phyloP scores from a whole-genome alignment of 2,888 invertebrate species.

The Aelia acuminata region DNA sequence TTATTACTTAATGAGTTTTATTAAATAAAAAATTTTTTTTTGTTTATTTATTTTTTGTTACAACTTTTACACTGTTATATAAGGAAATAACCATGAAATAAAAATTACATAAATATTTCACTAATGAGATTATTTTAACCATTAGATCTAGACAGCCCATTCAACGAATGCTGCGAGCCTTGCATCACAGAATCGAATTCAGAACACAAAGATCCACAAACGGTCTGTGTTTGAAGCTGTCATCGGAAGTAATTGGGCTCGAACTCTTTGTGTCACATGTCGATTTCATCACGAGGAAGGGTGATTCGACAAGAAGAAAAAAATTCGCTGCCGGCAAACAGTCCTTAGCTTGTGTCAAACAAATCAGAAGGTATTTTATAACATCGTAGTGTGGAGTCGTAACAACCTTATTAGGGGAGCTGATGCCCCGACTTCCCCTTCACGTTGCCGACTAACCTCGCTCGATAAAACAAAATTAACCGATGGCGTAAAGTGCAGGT shows the following conservation, averaged over 20 bases:
- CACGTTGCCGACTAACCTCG: background rate
- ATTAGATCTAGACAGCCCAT: background rate
- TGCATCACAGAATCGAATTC: background rate
- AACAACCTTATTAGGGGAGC: background rate
- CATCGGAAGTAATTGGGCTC: conserved; percentile 40
- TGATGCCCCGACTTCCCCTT: background rate
- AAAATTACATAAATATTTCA: background rate
- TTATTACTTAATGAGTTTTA: too few species aligned
- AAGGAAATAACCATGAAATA: background rate
- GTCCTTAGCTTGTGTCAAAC: background rate
- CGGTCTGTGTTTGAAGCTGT: conserved; percentile 27
- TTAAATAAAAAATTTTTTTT: too few species aligned
- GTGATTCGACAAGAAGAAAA: background rate
- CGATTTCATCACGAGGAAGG: conserved; percentile 13
- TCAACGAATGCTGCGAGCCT: background rate
- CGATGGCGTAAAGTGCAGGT: conserved; percentile 26
- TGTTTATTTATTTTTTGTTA: too few species aligned
- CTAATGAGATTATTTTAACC: background rate
- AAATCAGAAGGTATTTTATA: background rate
- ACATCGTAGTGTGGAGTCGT: background rate
- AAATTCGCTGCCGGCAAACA: background rate
- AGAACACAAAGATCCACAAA: background rate
- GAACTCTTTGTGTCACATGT: background rate
- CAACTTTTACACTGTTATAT: background rate
- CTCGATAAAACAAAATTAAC: background rate